phyloP scores from a whole-genome alignment of 2,797 vertebrate genomes.

The Hafferia zeledoni region DNA sequence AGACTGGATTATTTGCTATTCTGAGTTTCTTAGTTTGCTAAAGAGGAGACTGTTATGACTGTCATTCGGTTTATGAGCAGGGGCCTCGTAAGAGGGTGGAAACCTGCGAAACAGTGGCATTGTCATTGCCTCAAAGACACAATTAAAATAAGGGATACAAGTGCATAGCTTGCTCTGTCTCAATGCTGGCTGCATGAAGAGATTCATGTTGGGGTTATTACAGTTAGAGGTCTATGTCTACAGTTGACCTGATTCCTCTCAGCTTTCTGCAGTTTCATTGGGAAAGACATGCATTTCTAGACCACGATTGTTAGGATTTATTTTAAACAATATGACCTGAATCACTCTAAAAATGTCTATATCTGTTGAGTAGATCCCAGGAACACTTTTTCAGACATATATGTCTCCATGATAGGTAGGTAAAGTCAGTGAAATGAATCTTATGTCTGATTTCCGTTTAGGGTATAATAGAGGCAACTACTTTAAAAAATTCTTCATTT shows the following conservation, averaged over 20 bases:
- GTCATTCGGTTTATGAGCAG: background rate
- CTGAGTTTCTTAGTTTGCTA: background rate
- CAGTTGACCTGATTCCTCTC: background rate
- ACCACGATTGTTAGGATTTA: background rate
- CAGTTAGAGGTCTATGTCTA: background rate
- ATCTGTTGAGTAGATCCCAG: background rate
- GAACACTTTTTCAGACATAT: background rate
- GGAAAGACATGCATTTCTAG: background rate
- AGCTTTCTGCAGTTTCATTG: background rate
- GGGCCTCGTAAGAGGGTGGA: rapidly evolving
- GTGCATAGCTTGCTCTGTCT: background rate
- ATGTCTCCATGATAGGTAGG: rapidly evolving
- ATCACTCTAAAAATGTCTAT: background rate
- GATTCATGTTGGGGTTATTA: background rate
- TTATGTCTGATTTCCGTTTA: background rate
- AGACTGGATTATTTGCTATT: background rate
- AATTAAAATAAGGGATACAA: background rate
- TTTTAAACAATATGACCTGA: background rate
- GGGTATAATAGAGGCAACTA: background rate
- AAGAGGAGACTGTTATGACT: background rate
- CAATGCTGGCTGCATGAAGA: background rate
- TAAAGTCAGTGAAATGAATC: background rate
- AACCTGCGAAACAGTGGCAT: rapidly evolving
- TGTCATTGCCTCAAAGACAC: background rate
- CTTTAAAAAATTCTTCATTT: background rate